Base-by-base conservation (phyloP, 2,797 vertebrate species). In the Hydrolagus colliei region DNA sequence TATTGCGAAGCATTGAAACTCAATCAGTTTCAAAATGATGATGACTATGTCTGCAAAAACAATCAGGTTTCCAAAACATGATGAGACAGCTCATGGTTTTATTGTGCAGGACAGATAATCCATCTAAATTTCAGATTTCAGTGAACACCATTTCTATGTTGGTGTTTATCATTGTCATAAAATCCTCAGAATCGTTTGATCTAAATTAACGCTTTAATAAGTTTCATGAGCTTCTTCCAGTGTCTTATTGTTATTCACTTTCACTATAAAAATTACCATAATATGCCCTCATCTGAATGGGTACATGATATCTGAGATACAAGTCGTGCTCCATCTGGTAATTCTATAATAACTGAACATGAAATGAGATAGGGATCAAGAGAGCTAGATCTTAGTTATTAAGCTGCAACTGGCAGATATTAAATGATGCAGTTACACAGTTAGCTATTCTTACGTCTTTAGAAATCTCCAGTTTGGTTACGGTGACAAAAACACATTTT, bases 51-150 rank as follows among this genome's bases (percentile, higher is more conserved):
- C 41, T 20, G 32, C 35, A 18, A 41, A 67, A 32, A 71, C 35
- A 41, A 71, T 20, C 63, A 84, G 65, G 68, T 84, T 68, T 84
- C 71, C 79, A 20, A 65, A 71, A 71, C n/a, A 12, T 71, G 63
- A 84, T 20, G 32, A 67, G 65, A 27, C 32, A 7, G 16, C 3
- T 71, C 41, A 52, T 52, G 41, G 41, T 52, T 4, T 84, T 75
- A 68, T 52, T 35, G 8, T 41, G 71, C 7, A 65, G 79, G 27
- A 10, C 9, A 11, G 18, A 20, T 84, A 71, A 20, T 84, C 27
- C 63, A 68, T 68, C 79, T 68, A 16, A 84, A 84, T 84, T 68
- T 84, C 79, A 84, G 79, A 84, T 84, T 84, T 68, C 8, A 35
- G 22, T 68, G 79, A 35, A 35, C 9, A 68, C 67, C 78, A 18